Evolutionary conservation across 2,113 vertebrate species (phyloP), one percentile per base, ranked within the genome.

Genomic region (Mustela lutreola): DNA sequence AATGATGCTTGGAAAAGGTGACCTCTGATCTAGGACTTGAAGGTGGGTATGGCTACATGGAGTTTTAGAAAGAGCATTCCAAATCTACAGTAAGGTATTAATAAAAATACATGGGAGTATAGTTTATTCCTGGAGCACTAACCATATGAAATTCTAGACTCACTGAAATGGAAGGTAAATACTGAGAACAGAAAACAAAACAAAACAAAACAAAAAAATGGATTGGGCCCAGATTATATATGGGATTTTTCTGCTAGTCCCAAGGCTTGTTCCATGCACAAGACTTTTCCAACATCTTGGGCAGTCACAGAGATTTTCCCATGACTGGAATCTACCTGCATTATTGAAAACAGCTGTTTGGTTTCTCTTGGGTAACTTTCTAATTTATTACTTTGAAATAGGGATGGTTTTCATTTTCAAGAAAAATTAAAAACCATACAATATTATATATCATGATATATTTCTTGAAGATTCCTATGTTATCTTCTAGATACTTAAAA

Each of bases 341-440:
- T 96, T 98, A 98, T 98, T 98, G 58, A 97, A 98, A 98, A 96
- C 97, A 98, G 97, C 97, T 98, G 97, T 82, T 91, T 45, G n/a
- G 78, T 91, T 97, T 95, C 97, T 95, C 93, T 62, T 93, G 95
- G 58, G 76, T 93, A 95, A 94, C 62, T 87, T 96, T 95, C 42
- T 83, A 95, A 96, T 96, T 96, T 96, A 98, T 93, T 96, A 89
- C 97, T 91, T 97, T 97, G 48, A 96, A 97, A 67, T 91, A 94
- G 19, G 39, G 78, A 93, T 96, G 94, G 89, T 97, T 97, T 97
- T 93, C 88, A 95, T 95, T 97, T 96, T 82, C 1, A 48, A 88
- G 95, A 94, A 96, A 95, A 94, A 71, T 86, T 73, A 9, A 92
- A 95, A 97, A 33, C 87, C 84, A 91, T 26, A 94, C 65, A 94